phyloP scores from a whole-genome alignment of 2,888 invertebrate genomes.

The Pseudoips prasinana region DNA sequence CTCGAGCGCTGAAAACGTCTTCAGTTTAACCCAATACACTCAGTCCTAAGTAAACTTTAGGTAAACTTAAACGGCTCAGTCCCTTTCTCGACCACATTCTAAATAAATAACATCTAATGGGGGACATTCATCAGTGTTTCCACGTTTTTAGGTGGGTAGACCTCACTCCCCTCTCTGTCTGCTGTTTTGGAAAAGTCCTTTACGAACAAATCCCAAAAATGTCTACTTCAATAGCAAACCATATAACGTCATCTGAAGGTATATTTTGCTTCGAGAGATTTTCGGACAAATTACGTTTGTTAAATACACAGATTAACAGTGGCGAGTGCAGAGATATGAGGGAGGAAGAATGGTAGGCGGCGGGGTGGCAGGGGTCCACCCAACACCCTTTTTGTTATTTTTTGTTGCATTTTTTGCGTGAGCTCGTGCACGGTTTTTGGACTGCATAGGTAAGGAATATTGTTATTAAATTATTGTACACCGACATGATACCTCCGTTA shows the following conservation, averaged over 20 bases:
- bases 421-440: slow-evolving; percentile 56
- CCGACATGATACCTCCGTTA: too few species aligned
- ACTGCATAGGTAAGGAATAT: slow-evolving; percentile 50
- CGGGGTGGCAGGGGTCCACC: slow-evolving; percentile 58
- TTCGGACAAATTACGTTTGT: slow-evolving; percentile 64
- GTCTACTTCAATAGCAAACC: slow-evolving; percentile 29
- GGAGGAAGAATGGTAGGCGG: slow-evolving; percentile 55
- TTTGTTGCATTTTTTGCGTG: slow-evolving; percentile 75
- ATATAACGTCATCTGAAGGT: slow-evolving; percentile 29
- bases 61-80: slow-evolving; percentile 73
- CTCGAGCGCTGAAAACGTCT: slow-evolving; percentile 67
- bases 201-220: slow-evolving; percentile 43
- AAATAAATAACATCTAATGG: slow-evolving; percentile 84
- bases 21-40: slow-evolving; percentile 77
- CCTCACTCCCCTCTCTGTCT: slow-evolving; percentile 72
- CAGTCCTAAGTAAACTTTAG: slow-evolving; percentile 80
- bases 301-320: slow-evolving; percentile 70
- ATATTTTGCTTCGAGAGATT: slow-evolving; percentile 25
- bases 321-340: slow-evolving; percentile 76
- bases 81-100: slow-evolving; percentile 80
- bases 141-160: slow-evolving; percentile 77
- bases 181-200: slow-evolving; percentile 61
- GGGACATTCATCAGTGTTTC: slow-evolving; percentile 81
- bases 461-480: slow-evolving; percentile 16
- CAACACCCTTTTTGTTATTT: slow-evolving; percentile 64